phyloP scores from a whole-genome alignment of 2,888 invertebrate species.

The Lasioglossum figueresi region DNA sequence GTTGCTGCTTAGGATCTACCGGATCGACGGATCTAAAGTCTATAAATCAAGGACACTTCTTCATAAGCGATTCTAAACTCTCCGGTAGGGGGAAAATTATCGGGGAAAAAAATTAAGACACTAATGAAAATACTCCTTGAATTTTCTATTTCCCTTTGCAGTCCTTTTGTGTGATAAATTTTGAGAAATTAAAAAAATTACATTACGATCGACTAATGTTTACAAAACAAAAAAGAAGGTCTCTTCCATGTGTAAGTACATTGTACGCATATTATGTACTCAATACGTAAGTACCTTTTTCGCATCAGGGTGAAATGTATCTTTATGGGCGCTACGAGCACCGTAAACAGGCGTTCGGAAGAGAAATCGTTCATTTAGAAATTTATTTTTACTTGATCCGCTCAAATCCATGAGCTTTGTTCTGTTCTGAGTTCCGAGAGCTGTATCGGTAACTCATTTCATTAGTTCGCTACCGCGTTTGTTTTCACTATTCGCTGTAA shows the following conservation, averaged over 20 bases:
- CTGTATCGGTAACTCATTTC: constrained; percentile 26
- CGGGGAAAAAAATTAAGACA: not conserved
- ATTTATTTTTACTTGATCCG: constrained; percentile 34
- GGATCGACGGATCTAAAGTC: too few species aligned
- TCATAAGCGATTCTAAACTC: not conserved
- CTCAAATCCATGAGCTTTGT: constrained; percentile 16
- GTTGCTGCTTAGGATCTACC: not conserved
- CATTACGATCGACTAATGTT: too few species aligned
- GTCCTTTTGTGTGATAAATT: too few species aligned
- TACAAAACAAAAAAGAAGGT: not conserved
- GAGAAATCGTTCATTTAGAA: constrained; percentile 17
- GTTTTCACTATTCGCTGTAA: constrained; percentile 20
- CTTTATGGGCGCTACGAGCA: not conserved
- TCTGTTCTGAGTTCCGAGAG: constrained; percentile 16
- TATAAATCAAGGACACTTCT: not conserved
- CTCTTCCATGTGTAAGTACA: not conserved
- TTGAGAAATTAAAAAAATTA: too few species aligned
- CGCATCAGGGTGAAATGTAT: not conserved
- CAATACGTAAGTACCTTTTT: too few species aligned
- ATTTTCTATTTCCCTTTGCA: not conserved
- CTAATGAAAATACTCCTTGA: not conserved
- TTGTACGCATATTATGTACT: too few species aligned
- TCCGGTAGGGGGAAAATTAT: not conserved
- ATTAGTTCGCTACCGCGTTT: constrained; percentile 20
- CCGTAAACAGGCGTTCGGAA: not conserved